phyloP scores from a whole-genome alignment of 2,797 vertebrate genomes.

The Melanotaenia parkinsoni region DNA sequence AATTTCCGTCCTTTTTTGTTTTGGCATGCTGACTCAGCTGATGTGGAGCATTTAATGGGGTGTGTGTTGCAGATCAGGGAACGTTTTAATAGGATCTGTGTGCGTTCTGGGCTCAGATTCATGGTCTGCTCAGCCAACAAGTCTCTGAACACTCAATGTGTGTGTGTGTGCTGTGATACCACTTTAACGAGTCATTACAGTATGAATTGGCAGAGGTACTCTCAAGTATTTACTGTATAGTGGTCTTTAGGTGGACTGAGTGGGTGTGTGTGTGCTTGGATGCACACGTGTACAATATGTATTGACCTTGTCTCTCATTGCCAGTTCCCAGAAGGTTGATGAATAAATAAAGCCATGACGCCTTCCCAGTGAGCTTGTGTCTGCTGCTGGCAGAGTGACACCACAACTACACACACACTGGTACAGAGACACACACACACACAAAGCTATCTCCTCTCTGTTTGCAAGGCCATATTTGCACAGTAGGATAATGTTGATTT shows the following conservation, averaged over 20 bases:
- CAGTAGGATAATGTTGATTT: conserved; percentile 61
- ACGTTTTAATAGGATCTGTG: conserved; percentile 70
- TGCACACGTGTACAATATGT: conserved; percentile 43
- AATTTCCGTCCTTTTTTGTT: conserved; percentile 41
- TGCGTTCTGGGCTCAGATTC: conserved; percentile 70
- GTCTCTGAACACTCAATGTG: conserved; percentile 29
- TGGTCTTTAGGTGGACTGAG: conserved; percentile 38
- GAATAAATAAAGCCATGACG: conserved; percentile 77
- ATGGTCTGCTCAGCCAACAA: conserved; percentile 55
- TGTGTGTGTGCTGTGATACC: conserved; percentile 23
- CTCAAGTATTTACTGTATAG: conserved; percentile 39
- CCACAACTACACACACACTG: not conserved
- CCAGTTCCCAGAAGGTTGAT: conserved; percentile 76
- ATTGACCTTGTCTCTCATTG: conserved; percentile 76
- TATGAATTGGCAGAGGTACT: conserved; percentile 40
- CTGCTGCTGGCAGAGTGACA: conserved; percentile 64
- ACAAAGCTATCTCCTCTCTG: conserved; percentile 39
- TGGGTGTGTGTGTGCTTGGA: not conserved
- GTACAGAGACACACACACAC: conserved; percentile 14
- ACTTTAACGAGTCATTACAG: conserved; percentile 45
- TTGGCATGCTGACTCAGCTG: conserved; percentile 76
- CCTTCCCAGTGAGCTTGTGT: conserved; percentile 55
- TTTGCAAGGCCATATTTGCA: conserved; percentile 56
- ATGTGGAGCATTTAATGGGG: conserved; percentile 68
- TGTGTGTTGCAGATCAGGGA: conserved; percentile 66